Percentiles rank a stretch among this genome's conserved stretches.
Evolutionary conservation across 1,140 invertebrate genomes (phyloP).

Genomic region (Globodera ellingtonae): DNA sequence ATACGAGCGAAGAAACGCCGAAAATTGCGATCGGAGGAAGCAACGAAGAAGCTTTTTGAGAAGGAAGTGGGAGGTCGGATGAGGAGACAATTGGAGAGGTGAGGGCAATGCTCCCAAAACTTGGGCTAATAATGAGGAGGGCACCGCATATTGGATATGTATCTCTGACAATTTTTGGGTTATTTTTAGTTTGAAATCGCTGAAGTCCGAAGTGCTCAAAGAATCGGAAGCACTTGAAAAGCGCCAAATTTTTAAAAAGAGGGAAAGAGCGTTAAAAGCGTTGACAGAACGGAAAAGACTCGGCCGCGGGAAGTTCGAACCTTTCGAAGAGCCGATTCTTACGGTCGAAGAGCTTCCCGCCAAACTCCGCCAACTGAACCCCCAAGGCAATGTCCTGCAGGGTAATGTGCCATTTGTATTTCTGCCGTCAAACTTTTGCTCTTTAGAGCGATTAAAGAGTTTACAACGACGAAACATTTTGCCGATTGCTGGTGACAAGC

Average conservation of each 20-base stretch:
- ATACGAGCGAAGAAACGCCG: background rate
- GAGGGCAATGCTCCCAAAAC: background rate
- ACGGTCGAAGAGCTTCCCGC: slow-evolving; percentile 31
- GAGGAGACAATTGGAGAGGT: slow-evolving; percentile 6
- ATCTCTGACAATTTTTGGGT: background rate
- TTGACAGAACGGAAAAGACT: slow-evolving; percentile 37
- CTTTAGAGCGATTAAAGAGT: slow-evolving; percentile 44
- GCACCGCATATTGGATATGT: too few species aligned
- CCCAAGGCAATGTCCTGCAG: slow-evolving; percentile 37
- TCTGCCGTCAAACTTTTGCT: background rate
- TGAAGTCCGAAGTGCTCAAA: slow-evolving; percentile 34
- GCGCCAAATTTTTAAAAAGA: background rate
- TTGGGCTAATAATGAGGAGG: too few species aligned
- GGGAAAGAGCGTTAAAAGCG: slow-evolving; percentile 24
- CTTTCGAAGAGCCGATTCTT: slow-evolving; percentile 43
- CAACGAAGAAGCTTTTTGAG: background rate
- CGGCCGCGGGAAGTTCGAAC: slow-evolving; percentile 43
- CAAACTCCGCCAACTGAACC: slow-evolving; percentile 27
- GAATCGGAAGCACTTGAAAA: slow-evolving; percentile 22
- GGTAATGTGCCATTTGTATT: slow-evolving; percentile 20
- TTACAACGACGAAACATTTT: slow-evolving; percentile 45
- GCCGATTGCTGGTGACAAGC: slow-evolving; percentile 17
- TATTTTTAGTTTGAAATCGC: slow-evolving; percentile 44
- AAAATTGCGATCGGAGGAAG: background rate
- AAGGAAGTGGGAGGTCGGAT: background rate